Evolutionary conservation across 1,140 invertebrate genomes (phyloP).

Genomic region (Heliconius hewitsoni): DNA sequence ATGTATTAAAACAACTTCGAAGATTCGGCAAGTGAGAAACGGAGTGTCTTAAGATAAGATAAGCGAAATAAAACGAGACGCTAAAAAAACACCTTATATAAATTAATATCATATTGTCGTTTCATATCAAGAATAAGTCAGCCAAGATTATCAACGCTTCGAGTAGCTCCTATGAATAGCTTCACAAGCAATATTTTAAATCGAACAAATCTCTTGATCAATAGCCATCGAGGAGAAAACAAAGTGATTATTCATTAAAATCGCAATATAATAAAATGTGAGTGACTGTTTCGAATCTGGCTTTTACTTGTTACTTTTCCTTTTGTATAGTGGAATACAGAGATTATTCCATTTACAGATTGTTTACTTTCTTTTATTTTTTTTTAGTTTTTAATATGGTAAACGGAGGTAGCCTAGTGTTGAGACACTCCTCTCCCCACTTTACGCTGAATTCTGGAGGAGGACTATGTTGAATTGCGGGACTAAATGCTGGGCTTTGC

Average conservation of each 20-base stretch:
- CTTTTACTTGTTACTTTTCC: constrained; percentile 39
- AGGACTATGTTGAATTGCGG: too few species aligned
- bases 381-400: too few species aligned
- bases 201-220: constrained; percentile 33
- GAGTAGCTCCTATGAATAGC: constrained; percentile 28
- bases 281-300: constrained; percentile 38
- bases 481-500: too few species aligned
- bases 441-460: too few species aligned
- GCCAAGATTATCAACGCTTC: constrained; percentile 38
- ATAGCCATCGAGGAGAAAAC: constrained; percentile 31
- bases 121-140: constrained; percentile 37
- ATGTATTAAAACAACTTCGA: too few species aligned
- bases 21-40: too few species aligned
- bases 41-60: too few species aligned
- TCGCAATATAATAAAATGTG: constrained; percentile 39
- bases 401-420: too few species aligned
- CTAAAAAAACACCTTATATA: too few species aligned
- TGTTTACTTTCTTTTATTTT: background rate
- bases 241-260: constrained; percentile 30
- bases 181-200: constrained; percentile 32
- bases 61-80: too few species aligned
- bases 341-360: constrained; percentile 22
- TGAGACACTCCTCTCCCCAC: too few species aligned
- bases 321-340: constrained; percentile 19
- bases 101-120: background rate